Base-by-base conservation (phyloP, 1,140 invertebrate species). In the Pentalonia nigronervosa region DNA sequence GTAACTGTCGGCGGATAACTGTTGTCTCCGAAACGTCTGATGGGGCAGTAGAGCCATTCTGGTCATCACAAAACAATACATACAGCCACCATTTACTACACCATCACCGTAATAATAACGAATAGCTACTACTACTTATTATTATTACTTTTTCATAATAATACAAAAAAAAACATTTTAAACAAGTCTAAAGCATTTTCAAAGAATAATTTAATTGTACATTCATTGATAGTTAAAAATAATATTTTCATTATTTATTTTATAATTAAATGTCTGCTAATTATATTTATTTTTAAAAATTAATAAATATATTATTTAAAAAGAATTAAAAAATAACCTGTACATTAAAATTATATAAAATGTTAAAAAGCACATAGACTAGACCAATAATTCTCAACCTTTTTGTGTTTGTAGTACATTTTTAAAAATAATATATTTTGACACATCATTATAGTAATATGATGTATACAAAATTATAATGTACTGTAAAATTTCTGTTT, bases 31-130 rank as follows among this genome's bases (percentile, higher is more conserved):
- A 56, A 84, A 53, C 14, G 25, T 83, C 76, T 93, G 91, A 81
- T 93, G 91, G 86, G 91, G 91, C 48, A 84, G 91, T 93, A 93
- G 91, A 53, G 91, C 91, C 91, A 93, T 93, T 93, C 91, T 93
- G 91, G 91, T 93, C 91, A 93, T 93, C 91, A 93, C 81, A 93
- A 93, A 93, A 92, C 90, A 93, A 93, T 93, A 93, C 91, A 93
- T 93, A 93, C 91, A 93, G 84, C 91, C 91, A 93, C 91, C 91
- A 56, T 93, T 93, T 93, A 93, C 91, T 93, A 93, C 91, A 93
- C 91, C 91, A 56, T 93, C 91, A 93, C 91, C 91, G 48, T 93
- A 86, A 93, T 93, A 93, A 93, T 93, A 93, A 84, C 81, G 36
- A 93, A 93, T 84, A 86, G 81, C 91, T 30, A 84, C 91, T 36